These are phyloP conservation scores for Ylistrum balloti DNA, from an alignment of 1,140 invertebrate species.

Conservation along the genomic window DNA sequence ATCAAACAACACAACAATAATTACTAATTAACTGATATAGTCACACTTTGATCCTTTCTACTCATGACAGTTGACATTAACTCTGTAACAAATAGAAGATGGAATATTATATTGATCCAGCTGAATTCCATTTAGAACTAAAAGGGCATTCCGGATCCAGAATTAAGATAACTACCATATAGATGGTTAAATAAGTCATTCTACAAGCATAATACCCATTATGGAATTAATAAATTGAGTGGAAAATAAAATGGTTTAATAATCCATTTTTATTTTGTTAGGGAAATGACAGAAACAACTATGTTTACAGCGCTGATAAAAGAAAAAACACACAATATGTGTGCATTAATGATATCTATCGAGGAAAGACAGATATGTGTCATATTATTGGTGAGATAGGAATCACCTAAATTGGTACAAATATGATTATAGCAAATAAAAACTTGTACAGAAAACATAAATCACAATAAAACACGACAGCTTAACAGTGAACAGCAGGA, in stretches of 20 bases:
- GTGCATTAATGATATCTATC: not conserved
- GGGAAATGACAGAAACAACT: not conserved
- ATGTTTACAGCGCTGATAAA: not conserved
- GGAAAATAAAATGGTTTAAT: not conserved
- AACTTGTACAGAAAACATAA: not conserved
- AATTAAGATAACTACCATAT: not conserved
- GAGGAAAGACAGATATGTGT: not conserved
- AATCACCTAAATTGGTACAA: not conserved
- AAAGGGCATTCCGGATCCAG: not conserved
- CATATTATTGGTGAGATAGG: not conserved
- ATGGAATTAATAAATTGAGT: conserved; percentile 18
- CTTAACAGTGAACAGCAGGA: not conserved
- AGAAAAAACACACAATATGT: not conserved
- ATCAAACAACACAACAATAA: too few species aligned
- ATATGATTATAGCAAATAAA: not conserved
- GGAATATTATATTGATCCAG: not conserved
- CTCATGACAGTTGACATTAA: not conserved
- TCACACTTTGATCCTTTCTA: too few species aligned
- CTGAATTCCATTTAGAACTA: not conserved
- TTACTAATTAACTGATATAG: too few species aligned
- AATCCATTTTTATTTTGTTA: not conserved
- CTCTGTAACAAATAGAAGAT: not conserved
- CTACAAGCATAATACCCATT: not conserved
- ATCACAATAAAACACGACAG: conserved; percentile 13
- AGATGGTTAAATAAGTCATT: not conserved